Evolutionary conservation across 2,888 invertebrate genomes (phyloP), one percentile per base, ranked within the genome.

Genomic region (Andrena flavipes): DNA sequence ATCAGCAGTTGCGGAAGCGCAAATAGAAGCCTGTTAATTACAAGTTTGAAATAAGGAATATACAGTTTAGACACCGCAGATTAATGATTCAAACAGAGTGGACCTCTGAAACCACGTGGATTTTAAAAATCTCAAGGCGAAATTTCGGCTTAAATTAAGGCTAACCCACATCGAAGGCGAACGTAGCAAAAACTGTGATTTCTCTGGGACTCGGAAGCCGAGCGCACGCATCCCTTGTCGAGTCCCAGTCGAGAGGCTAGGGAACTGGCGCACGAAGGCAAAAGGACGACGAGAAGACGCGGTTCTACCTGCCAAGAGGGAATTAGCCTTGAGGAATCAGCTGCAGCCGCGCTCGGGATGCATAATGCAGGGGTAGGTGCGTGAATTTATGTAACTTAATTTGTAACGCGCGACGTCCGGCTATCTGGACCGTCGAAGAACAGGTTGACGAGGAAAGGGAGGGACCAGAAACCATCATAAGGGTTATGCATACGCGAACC

Each of bases 371-470:
- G 74, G 76, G 84, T 82, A 78, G 71, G 59, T 70, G 76, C 82
- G 74, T 74, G 75, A 86, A 88, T 88, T 88, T 86, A 88, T 88
- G 87, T 84, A 86, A 88, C 88, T 88, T 84, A 88, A 88, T 88
- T 88, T 88, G 80, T 88, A 88, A 88, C 68, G 59, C 65, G 80
- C 84, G 76, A 67, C 78, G 74, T 69, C 75, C 63, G 80, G 30
- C 76, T 65, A 62, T 72, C 64, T 33, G 23, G 29, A 16, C 60
- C 7, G 67, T 56, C 80, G 48, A 30, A 69, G 80, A 80, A 72
- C 68, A 60, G 65, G 13, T 65, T 33, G 65, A 8, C 2, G 33
- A n/a, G 54, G 65, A 13, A 20, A n/a, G 54, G 51, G 42, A 26
- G 54, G 33, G 63, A 29, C 16, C 56, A 8, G n/a, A 49, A 54